Base-by-base conservation (phyloP, 2,113 vertebrate species). In the Vidua macroura region DNA sequence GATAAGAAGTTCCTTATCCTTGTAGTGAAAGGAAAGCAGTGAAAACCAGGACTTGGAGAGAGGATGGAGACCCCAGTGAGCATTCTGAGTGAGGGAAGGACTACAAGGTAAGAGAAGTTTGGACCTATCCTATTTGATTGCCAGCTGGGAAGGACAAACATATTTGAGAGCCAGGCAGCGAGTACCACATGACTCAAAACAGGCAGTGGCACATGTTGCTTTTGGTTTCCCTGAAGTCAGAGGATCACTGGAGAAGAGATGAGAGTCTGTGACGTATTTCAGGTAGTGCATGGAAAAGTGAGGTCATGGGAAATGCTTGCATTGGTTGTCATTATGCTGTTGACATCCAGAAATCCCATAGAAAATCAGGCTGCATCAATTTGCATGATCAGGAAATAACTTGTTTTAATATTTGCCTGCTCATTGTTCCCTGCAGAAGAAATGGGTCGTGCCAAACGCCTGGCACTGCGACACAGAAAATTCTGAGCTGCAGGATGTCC, bases 331-430 rank as follows among this genome's bases (percentile, higher is more conserved):
- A 39, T 86, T 86, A 31, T 46, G 62, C 0, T 13, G 53, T 73
- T 63, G 46, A 59, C 86, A 83, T 62, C 58, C 56, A 92, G 79
- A 95, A 93, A 77, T 74, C 23, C 10, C 30, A 13, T 7, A 51
- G 30, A 66, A 70, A 66, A 86, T 15, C 41, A 90, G 37, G 16
- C 58, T 76, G n/a, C 14, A 67, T 43, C 51, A 49, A 60, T 83
- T 74, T 7, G 0, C 51, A 22, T 31, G 8, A 56, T 58, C 15
- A 30, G 85, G 56, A 88, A 88, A 46, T 43, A 76, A 70, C 43
- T 80, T 91, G 25, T 20, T 96, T 66, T 46, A 73, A 15, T 75
- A 64, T 66, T 62, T 74, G 8, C 33, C 64, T 62, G 25, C 22
- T 79, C 4, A 3, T 59, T 72, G 74, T 69, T 87, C 20, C 6